A percentile compares a stretch with the other conserved stretches of the same genome.
These are phyloP conservation scores for Cisticola juncidis DNA, from an alignment of 2,113 vertebrate species.

Conservation along the genomic window DNA sequence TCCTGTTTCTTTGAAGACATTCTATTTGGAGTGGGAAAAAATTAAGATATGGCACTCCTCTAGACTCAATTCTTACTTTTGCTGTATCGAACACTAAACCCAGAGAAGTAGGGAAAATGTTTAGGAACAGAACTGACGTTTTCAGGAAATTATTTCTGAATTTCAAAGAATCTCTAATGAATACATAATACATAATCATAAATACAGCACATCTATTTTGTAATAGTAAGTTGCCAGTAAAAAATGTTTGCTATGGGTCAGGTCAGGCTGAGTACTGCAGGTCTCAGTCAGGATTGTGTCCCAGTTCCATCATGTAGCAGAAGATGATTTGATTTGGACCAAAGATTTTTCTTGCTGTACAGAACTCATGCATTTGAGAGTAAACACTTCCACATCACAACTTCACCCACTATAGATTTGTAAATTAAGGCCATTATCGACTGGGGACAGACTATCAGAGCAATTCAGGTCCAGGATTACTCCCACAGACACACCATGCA, in stretches of 20 bases:
- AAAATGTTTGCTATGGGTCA: not conserved
- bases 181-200: not conserved
- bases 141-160: not conserved
- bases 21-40: not conserved
- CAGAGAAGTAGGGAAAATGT: not conserved
- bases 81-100: not conserved
- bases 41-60: not conserved
- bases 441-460: fast-evolving
- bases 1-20: not conserved
- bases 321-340: not conserved
- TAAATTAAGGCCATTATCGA: not conserved
- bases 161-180: not conserved
- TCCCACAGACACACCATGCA: not conserved
- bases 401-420: not conserved
- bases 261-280: not conserved
- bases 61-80: not conserved
- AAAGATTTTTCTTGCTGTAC: not conserved
- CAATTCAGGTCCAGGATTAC: not conserved
- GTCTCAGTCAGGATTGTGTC: not conserved
- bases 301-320: not conserved
- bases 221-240: not conserved
- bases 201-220: not conserved
- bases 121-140: not conserved
- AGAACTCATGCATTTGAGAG: not conserved
- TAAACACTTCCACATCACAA: not conserved